Conservation (phyloP, 2,113 vertebrate genomes). For the Etheostoma cragini region DNA sequence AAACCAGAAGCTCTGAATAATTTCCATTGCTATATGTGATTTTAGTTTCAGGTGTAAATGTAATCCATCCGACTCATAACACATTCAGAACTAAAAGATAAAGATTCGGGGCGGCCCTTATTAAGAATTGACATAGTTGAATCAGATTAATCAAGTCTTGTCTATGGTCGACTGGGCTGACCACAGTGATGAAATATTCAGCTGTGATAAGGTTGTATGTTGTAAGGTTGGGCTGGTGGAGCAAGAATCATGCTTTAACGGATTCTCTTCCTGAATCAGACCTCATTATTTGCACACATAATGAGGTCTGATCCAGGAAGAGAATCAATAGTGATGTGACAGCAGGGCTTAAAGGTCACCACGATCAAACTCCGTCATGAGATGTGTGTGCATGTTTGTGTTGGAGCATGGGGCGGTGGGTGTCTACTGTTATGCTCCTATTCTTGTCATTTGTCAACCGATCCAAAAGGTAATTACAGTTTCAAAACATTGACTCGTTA, state of each 20-base stretch:
- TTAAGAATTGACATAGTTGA: no score
- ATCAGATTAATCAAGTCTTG: no score
- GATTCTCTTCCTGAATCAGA: not conserved
- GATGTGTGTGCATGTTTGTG: constrained; percentile 5
- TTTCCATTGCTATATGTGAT: not conserved
- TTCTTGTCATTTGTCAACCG: constrained; percentile 70
- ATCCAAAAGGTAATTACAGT: constrained; percentile 75
- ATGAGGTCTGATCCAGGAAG: constrained; percentile 45
- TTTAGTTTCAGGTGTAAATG: constrained; percentile 23
- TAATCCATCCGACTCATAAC: constrained; percentile 1
- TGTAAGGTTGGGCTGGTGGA: not conserved
- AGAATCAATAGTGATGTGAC: constrained; percentile 54
- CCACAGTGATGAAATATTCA: no score
- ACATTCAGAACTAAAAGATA: not conserved
- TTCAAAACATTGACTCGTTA: constrained; percentile 76
- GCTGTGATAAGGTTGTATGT: no score
- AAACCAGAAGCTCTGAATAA: not conserved
- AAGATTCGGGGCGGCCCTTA: not conserved
- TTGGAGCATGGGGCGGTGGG: not conserved
- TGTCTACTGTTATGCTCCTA: constrained; percentile 6
- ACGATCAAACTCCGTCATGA: constrained; percentile 3
- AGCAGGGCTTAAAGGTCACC: constrained; percentile 60
- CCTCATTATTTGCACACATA: constrained; percentile 11
- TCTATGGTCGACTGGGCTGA: no score
- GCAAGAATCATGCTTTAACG: not conserved